Evolutionary conservation across 2,797 vertebrate species (phyloP).

Genomic region (Ctenochaetus hawaiiensis): DNA sequence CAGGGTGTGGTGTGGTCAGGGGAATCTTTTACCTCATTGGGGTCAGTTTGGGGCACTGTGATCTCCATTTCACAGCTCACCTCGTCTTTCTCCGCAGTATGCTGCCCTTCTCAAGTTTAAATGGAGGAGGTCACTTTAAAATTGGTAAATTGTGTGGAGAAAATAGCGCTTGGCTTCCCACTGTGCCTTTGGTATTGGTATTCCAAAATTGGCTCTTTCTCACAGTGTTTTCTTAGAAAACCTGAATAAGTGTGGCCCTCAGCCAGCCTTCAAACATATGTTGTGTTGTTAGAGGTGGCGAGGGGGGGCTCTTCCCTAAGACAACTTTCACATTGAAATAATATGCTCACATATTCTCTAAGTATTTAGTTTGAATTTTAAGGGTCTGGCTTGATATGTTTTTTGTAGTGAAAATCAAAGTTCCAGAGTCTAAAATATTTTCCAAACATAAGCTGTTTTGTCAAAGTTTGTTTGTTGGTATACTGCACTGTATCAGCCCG

Average conservation of each 20-base stretch:
- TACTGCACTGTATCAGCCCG: constrained; percentile 1
- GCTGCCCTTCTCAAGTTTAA: constrained; percentile 80
- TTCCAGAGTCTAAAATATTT: constrained; percentile 25
- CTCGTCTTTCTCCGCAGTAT: constrained; percentile 74
- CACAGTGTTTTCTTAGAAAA: constrained; percentile 79
- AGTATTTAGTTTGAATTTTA: constrained; percentile 50
- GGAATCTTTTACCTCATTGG: constrained; percentile 77
- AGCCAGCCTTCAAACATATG: constrained; percentile 72
- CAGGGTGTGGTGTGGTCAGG: constrained; percentile 66
- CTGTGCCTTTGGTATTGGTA: constrained; percentile 64
- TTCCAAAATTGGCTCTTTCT: constrained; percentile 76
- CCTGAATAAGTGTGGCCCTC: constrained; percentile 63
- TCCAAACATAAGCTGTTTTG: constrained; percentile 15
- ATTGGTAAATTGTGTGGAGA: constrained; percentile 84
- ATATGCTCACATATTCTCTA: constrained; percentile 50
- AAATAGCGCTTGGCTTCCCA: constrained; percentile 71
- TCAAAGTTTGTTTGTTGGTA: constrained; percentile 21
- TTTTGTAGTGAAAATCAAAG: constrained; percentile 22
- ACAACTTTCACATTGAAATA: constrained; percentile 63
- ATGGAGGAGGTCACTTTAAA: constrained; percentile 78
- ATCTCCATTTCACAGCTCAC: constrained; percentile 82
- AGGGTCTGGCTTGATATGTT: constrained; percentile 40
- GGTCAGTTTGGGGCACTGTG: constrained; percentile 74
- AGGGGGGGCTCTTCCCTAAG: constrained; percentile 45
- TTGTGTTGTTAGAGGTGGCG: constrained; percentile 44